These are phyloP conservation scores for Macrotrachela quadricornifera DNA, from an alignment of 1,140 invertebrate genomes.

Conservation along the genomic window DNA sequence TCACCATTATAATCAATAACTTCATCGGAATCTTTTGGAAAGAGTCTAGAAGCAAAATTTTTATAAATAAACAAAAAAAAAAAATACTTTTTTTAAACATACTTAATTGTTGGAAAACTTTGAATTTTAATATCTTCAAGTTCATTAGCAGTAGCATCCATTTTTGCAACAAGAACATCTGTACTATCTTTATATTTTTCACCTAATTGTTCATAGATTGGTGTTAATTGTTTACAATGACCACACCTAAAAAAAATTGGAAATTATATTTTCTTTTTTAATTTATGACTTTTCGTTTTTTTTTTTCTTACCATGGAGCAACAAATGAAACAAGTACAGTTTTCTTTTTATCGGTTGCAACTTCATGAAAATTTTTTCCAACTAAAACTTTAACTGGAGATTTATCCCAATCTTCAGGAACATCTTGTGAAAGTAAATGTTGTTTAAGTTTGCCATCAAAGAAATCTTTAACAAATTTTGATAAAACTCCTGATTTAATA, in stretches of 20 bases:
- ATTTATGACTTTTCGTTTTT: background rate
- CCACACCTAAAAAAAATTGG: slow-evolving; percentile 71
- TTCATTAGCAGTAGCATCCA: slow-evolving; percentile 93
- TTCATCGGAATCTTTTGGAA: slow-evolving; percentile 71
- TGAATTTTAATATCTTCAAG: slow-evolving; percentile 61
- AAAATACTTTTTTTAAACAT: too few species aligned
- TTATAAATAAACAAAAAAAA: too few species aligned
- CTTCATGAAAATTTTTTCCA: slow-evolving; percentile 79
- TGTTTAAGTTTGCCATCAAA: slow-evolving; percentile 68
- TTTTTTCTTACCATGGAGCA: background rate
- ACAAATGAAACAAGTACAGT: slow-evolving; percentile 92
- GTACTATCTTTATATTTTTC: slow-evolving; percentile 62
- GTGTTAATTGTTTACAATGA: slow-evolving; percentile 84
- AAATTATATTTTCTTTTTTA: background rate
- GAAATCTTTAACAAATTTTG: slow-evolving; percentile 63
- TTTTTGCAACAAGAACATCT: slow-evolving; percentile 79
- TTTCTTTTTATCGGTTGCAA: slow-evolving; percentile 66
- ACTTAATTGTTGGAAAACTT: slow-evolving; percentile 91
- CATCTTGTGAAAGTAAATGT: slow-evolving; percentile 70
- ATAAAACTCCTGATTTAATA: slow-evolving; percentile 50
- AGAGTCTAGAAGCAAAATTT: too few species aligned
- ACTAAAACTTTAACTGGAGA: slow-evolving; percentile 79
- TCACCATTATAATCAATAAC: slow-evolving; percentile 81
- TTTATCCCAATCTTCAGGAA: slow-evolving; percentile 92
- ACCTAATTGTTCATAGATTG: slow-evolving; percentile 73